Percentiles rank a stretch among this genome's conserved stretches.
phyloP scores from a whole-genome alignment of 2,113 vertebrate species.

The Myotis davidii region DNA sequence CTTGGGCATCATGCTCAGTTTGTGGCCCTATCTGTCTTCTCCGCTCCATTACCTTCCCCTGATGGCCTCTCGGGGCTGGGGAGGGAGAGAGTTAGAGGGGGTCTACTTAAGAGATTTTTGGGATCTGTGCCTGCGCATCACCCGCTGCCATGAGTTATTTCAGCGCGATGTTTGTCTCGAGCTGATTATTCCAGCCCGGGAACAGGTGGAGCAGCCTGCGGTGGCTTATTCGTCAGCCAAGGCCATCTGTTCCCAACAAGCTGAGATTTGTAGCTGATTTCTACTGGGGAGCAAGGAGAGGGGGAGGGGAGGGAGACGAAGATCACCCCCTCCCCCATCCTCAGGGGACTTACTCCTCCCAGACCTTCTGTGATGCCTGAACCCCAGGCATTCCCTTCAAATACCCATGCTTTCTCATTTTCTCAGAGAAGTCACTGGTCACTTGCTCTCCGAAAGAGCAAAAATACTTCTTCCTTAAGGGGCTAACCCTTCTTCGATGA shows the following conservation, averaged over 20 bases:
- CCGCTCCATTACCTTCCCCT: conserved; percentile 71
- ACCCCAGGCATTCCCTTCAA: background rate
- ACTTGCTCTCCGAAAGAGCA: conserved; percentile 4
- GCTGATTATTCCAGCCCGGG: conserved; percentile 76
- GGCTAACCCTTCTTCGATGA: conserved; percentile 47
- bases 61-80: conserved; percentile 59
- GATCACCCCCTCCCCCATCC: background rate
- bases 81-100: conserved; percentile 42
- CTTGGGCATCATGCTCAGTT: background rate
- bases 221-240: conserved; percentile 78
- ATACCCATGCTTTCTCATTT: background rate
- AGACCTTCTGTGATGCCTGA: background rate
- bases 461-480: conserved; percentile 24
- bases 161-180: conserved; percentile 75
- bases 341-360: background rate
- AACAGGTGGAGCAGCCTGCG: conserved; percentile 81
- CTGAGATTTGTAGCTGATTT: conserved; percentile 83
- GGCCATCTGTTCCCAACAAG: conserved; percentile 84
- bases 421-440: conserved; percentile 12
- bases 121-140: conserved; percentile 65
- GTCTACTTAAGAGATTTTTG: conserved; percentile 69
- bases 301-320: conserved; percentile 57
- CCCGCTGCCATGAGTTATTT: conserved; percentile 81
- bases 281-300: conserved; percentile 77
- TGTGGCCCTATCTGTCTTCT: conserved; percentile 58